These are phyloP conservation scores for Sander lucioperca DNA, from an alignment of 2,113 vertebrate species.

Conservation along the genomic window DNA sequence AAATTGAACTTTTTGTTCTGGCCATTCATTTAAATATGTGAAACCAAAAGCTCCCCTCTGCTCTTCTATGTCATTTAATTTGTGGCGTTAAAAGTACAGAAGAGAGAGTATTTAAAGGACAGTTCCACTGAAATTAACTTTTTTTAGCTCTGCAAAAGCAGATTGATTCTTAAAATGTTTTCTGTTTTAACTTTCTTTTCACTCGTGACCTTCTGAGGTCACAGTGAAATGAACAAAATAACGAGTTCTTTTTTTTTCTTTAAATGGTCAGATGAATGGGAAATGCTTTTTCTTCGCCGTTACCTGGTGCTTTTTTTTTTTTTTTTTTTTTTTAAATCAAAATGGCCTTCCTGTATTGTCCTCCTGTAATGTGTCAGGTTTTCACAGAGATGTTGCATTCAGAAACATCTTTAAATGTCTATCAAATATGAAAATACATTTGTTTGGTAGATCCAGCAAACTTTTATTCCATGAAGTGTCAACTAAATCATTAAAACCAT, in stretches of 20 bases:
- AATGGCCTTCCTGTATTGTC: not conserved
- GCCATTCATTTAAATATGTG: slow-evolving; percentile 41
- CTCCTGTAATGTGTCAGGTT: not conserved
- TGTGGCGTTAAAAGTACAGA: slow-evolving; percentile 13
- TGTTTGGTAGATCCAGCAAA: not conserved
- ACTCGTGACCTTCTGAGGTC: not conserved
- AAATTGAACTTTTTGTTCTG: slow-evolving; percentile 25
- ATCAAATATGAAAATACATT: not conserved
- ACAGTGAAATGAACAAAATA: not conserved
- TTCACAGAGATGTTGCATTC: not conserved
- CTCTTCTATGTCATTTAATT: slow-evolving; percentile 15
- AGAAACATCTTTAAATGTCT: not conserved
- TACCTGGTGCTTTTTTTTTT: not conserved
- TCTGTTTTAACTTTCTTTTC: slow-evolving; percentile 12
- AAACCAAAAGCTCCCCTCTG: slow-evolving; percentile 44
- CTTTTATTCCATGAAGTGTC: not conserved
- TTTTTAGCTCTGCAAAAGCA: slow-evolving; percentile 42
- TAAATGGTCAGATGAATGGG: not conserved
- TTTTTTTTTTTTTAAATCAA: no score
- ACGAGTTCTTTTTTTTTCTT: not conserved
- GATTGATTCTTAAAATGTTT: not conserved
- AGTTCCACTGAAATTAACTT: slow-evolving; percentile 9
- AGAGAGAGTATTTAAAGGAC: slow-evolving; percentile 35
- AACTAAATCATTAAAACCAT: not conserved
- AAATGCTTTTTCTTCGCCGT: not conserved